Base-by-base conservation (phyloP, 2,888 invertebrate genomes). In the Myopa tessellatipennis region DNA sequence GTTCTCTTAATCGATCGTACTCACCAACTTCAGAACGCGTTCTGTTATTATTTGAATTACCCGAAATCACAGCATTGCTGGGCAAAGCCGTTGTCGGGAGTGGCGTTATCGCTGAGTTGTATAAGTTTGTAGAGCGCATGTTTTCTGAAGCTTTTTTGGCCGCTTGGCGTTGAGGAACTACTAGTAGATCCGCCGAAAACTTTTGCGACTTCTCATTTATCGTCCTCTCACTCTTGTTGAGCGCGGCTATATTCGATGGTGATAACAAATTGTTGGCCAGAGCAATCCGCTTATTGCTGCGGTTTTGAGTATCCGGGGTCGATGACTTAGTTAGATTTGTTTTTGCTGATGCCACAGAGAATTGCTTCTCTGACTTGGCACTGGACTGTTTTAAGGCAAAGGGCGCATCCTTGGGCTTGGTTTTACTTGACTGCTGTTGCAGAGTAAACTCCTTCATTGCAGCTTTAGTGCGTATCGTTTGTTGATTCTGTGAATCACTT, bases 111-210 rank as follows among this genome's bases (percentile, higher is more conserved):
- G 65, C 65, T 34, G 84, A 73, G 60, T 60, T 75, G 73, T 85
- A 85, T 40, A 89, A 90, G 82, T 92, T 93, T 69, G 92, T 93
- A 34, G 92, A 93, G 79, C 92, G 93, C 92, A 96, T 93, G 85
- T 95, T 96, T 88, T 96, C 96, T 1, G 95, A 95, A 0, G 96
- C 96, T 86, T 96, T 96, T 87, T 96, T 96, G 40, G 96, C 96
- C 45, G 96, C 96, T 89, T 96, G 95, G 74, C 96, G 91, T 87
- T 96, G 96, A 3, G 96, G 96, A 63, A 96, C 96, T 81, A 96
- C 96, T 61, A 89, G 79, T 74, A 96, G 90, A 89, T 96, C 95
- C 1, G 95, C 93, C n/a, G 94, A 93, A 83, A 92, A 84, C 73
- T 84, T 84, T 72, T 82, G 82, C 68, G 83, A 72, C 78, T 82